Evolutionary conservation across 2,797 vertebrate genomes (phyloP).

Genomic region (Myotis findleyi): DNA sequence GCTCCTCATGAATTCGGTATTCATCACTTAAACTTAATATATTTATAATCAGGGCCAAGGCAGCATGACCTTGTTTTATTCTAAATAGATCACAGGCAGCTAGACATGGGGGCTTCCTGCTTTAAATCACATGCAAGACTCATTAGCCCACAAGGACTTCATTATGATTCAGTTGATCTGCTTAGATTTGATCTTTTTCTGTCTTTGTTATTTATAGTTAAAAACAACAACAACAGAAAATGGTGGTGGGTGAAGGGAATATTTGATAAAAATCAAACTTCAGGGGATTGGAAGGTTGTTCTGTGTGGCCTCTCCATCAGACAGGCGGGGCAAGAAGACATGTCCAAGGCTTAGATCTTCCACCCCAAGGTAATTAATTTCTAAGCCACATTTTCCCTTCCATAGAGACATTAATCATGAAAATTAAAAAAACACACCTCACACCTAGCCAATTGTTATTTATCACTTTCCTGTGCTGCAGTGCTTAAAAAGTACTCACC

Average conservation of each 20-base stretch:
- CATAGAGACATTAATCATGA: conserved; percentile 70
- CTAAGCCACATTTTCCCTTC: conserved; percentile 35
- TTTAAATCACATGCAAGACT: conserved; percentile 75
- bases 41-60: conserved; percentile 78
- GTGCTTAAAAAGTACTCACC: conserved; percentile 37
- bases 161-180: conserved; percentile 70
- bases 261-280: neutral
- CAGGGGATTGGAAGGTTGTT: conserved; percentile 21
- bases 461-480: conserved; percentile 15
- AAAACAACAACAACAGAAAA: conserved; percentile 44
- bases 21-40: conserved; percentile 76
- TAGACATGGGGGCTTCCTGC: conserved; percentile 29
- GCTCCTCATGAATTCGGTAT: conserved; percentile 66
- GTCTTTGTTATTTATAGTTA: conserved; percentile 63
- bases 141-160: conserved; percentile 45
- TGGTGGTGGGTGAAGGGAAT: neutral
- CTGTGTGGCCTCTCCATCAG: neutral
- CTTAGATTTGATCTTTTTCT: conserved; percentile 64
- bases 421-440: conserved; percentile 57
- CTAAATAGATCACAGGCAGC: conserved; percentile 78
- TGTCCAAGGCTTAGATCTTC: conserved; percentile 57
- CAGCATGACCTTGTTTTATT: conserved; percentile 76
- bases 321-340: neutral
- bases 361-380: conserved; percentile 60
- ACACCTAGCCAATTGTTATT: conserved; percentile 40